phyloP scores from a whole-genome alignment of 2,113 vertebrate genomes.

The Crotalus tigris region DNA sequence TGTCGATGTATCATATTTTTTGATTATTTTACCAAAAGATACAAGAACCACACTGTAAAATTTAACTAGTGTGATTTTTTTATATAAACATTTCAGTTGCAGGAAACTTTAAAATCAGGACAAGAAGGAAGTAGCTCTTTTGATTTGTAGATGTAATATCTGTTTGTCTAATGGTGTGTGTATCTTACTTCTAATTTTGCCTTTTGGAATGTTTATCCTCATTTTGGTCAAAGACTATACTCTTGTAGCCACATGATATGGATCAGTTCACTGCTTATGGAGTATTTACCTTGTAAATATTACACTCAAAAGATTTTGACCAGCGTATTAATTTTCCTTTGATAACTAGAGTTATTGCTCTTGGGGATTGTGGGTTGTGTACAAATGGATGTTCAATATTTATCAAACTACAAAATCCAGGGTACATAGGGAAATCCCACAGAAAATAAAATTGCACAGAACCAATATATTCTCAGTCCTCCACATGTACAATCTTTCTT shows the following conservation, averaged over 20 bases:
- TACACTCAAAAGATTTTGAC: neutral
- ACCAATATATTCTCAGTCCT: neutral
- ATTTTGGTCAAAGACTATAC: conserved; percentile 45
- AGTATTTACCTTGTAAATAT: neutral
- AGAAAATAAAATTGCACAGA: neutral
- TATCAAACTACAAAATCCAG: neutral
- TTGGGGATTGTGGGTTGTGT: neutral
- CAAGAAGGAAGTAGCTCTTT: conserved; percentile 52
- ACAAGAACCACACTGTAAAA: conserved; percentile 53
- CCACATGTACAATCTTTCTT: neutral
- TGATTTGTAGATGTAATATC: conserved; percentile 65
- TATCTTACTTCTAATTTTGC: conserved; percentile 56
- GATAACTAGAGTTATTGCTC: neutral
- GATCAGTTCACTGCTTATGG: conserved; percentile 38
- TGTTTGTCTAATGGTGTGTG: conserved; percentile 29
- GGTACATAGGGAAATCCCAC: neutral
- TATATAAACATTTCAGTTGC: conserved; percentile 64
- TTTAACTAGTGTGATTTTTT: conserved; percentile 55
- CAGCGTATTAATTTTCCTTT: neutral
- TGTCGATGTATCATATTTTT: conserved; percentile 58
- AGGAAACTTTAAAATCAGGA: conserved; percentile 61
- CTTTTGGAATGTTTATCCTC: conserved; percentile 60
- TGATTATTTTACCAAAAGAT: conserved; percentile 59
- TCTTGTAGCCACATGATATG: conserved; percentile 57
- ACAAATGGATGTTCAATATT: neutral